A percentile compares a stretch with the other conserved stretches of the same genome.
phyloP scores from a whole-genome alignment of 2,113 vertebrate species.

The Ciconia stormi region DNA sequence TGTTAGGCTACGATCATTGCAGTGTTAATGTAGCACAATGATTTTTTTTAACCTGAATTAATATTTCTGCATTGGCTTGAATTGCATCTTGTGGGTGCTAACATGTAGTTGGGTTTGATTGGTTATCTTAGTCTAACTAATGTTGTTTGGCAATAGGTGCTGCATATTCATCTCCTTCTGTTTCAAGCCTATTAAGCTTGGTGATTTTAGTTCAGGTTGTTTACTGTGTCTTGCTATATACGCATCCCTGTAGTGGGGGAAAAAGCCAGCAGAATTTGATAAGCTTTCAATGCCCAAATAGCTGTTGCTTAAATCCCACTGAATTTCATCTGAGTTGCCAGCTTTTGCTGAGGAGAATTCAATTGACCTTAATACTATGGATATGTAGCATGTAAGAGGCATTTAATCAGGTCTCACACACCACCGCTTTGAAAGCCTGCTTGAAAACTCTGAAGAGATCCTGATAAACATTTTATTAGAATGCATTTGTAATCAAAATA shows the following conservation, averaged over 20 bases:
- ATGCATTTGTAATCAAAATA: neutral
- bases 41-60: neutral
- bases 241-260: neutral
- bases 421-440: neutral
- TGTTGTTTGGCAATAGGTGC: neutral
- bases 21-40: neutral
- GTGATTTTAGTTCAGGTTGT: neutral
- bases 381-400: neutral
- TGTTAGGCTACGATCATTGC: neutral
- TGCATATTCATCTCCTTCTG: neutral
- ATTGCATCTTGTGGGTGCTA: neutral
- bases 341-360: slow-evolving; percentile 29
- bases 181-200: neutral
- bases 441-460: neutral
- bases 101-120: neutral
- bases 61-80: neutral
- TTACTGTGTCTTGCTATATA: neutral
- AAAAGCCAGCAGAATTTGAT: neutral
- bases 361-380: neutral
- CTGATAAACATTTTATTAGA: slow-evolving; percentile 16
- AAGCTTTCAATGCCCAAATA: neutral
- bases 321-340: slow-evolving; percentile 23
- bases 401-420: slow-evolving; percentile 18
- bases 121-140: neutral
- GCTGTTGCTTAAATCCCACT: neutral